Evolutionary conservation across 2,797 vertebrate species (phyloP).

Genomic region (Myiotriccus ornatus): DNA sequence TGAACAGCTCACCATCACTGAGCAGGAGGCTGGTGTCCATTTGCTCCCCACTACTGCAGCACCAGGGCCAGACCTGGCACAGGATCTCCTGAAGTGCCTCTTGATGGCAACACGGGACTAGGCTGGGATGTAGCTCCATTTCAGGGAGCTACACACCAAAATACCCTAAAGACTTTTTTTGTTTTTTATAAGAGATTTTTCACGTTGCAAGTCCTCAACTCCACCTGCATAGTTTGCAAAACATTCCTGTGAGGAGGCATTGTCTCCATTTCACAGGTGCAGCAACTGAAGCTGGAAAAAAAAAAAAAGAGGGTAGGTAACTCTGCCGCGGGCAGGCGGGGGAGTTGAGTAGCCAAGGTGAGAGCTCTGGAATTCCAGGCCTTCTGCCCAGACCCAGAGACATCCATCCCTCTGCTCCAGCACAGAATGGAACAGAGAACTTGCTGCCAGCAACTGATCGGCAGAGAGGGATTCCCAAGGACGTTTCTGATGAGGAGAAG

Average conservation of each 20-base stretch:
- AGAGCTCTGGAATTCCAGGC: constrained; percentile 16
- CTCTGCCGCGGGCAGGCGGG: neutral
- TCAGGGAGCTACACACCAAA: neutral
- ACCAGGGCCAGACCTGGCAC: neutral
- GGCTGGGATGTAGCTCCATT: neutral
- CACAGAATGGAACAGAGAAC: neutral
- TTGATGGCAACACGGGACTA: neutral
- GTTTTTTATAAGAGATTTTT: neutral
- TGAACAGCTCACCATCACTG: neutral
- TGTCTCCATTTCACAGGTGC: constrained; percentile 45
- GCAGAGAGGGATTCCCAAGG: neutral
- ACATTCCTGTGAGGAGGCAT: neutral
- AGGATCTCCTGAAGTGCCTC: neutral
- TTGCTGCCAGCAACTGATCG: neutral
- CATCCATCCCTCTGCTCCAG: neutral
- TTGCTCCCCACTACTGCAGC: neutral
- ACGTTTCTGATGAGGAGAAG: neutral
- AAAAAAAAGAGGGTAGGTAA: neutral
- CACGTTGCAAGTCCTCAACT: neutral
- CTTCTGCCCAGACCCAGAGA: neutral
- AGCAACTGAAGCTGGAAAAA: neutral
- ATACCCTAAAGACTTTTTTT: neutral
- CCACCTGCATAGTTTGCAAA: neutral
- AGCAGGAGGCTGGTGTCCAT: neutral
- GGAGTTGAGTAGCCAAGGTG: neutral